Conservation (phyloP, 1,140 invertebrate species). For the Magallana ariakensis region DNA sequence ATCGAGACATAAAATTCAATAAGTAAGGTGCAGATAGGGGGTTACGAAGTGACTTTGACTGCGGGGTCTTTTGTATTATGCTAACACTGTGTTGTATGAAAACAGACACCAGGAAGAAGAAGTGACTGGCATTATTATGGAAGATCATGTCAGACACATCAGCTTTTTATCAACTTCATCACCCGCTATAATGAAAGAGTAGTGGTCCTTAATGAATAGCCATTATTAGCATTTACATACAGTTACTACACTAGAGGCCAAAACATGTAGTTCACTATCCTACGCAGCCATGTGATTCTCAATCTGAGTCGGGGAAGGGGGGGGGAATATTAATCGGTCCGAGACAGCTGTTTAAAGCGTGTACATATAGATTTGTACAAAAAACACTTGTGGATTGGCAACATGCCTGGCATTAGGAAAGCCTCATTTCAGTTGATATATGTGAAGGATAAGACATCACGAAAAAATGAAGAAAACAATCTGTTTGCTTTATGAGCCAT, state of each 20-base stretch:
- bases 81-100: background rate
- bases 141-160: background rate
- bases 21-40: no score
- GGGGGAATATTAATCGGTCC: background rate
- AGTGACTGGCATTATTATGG: background rate
- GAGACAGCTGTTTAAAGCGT: constrained; percentile 5
- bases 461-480: constrained; percentile 10
- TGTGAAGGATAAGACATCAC: constrained; percentile 1
- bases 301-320: no score
- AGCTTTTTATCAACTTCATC: constrained; percentile 9
- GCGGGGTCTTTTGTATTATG: no score
- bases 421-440: constrained; percentile 28
- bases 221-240: background rate
- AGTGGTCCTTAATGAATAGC: constrained; percentile 17
- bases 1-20: no score
- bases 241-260: background rate
- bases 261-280: background rate
- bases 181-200: background rate
- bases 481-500: constrained; percentile 2
- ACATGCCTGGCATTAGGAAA: background rate
- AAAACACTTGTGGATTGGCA: constrained; percentile 27
- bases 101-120: background rate
- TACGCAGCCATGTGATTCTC: background rate
- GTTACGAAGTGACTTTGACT: no score
- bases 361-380: constrained; percentile 19